These are phyloP conservation scores for Cephus rjabovi DNA, from an alignment of 2,888 invertebrate species.

Conservation along the genomic window DNA sequence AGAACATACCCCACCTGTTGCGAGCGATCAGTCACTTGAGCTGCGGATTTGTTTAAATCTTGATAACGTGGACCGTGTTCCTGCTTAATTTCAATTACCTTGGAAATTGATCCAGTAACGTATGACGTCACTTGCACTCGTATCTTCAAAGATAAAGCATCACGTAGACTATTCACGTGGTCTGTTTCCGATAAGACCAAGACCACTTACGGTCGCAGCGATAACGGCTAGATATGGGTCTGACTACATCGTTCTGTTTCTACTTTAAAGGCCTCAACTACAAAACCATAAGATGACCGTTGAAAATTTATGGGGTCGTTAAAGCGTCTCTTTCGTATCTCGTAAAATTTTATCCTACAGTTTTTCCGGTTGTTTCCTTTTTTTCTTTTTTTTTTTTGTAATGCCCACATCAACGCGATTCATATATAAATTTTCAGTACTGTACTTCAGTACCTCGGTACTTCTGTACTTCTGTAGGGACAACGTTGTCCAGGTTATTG, in stretches of 20 bases:
- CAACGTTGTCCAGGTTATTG: too few relatives aligned
- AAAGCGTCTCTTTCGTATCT: slow-evolving; percentile 52
- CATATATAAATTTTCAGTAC: background rate
- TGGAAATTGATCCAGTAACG: too few relatives aligned
- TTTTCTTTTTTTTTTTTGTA: slow-evolving; percentile 51
- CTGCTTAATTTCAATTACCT: slow-evolving; percentile 46
- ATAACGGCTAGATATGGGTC: too few relatives aligned
- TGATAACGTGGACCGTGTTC: slow-evolving; percentile 52
- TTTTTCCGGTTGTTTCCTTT: background rate
- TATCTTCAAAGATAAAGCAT: too few relatives aligned
- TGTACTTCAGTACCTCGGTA: background rate
- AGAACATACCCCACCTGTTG: slow-evolving; percentile 62
- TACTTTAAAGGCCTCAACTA: too few relatives aligned
- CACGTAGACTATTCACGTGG: too few relatives aligned
- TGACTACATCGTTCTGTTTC: too few relatives aligned
- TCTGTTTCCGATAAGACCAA: too few relatives aligned
- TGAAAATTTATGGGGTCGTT: slow-evolving; percentile 58
- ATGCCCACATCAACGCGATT: slow-evolving; percentile 53
- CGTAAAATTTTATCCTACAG: slow-evolving; percentile 44
- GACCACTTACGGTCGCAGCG: too few relatives aligned
- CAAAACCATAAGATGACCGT: slow-evolving; percentile 52
- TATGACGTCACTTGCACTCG: too few relatives aligned
- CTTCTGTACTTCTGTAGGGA: too few relatives aligned
- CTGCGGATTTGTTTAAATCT: slow-evolving; percentile 59
- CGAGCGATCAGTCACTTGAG: slow-evolving; percentile 59